Evolutionary conservation across 2,113 vertebrate genomes (phyloP), one percentile per base, ranked within the genome.

Genomic region (Pedionomus torquatus): DNA sequence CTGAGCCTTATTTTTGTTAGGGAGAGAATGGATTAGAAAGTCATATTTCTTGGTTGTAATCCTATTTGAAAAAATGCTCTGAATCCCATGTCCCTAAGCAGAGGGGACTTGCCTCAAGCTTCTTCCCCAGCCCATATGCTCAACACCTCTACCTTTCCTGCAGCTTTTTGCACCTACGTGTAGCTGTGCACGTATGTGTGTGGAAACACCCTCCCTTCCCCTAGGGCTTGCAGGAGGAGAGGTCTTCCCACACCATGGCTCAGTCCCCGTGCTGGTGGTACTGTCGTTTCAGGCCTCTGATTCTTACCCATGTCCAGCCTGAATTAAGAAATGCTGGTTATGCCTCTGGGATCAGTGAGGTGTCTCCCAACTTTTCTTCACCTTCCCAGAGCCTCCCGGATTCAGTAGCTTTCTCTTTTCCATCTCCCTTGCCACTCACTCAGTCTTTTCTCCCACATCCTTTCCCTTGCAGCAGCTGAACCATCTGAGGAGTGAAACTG

Each of bases 21-120:
- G 54, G 49, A 91, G 83, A 91, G 80, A 92, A 84, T 39, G 83
- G 94, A 95, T 94, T 94, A 95, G 69, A 65, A 78, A 92, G 30
- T 55, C 83, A 52, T 43, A 58, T 89, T 87, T 77, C 89, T 81
- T 81, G 72, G 41, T 66, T 81, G 76, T 91, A 97, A 96, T 97
- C 94, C 95, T 87, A 78, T 95, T 96, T 92, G 0, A 13, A 43
- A 33, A 87, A 84, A 19, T 1, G 2, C 55, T 78, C 19, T 1
- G 83, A 89, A 74, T 83, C 46, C 33, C 1, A 0, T 52, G 71
- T 66, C 58, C 82, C 82, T 90, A 17, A 79, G 78, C 52, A 69
- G 92, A 55, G 33, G 60, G 52, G 17, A 51, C 51, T 61, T 57
- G 35, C 17, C 71, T 83, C 51, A 26, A 17, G 58, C 60, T 92